Evolutionary conservation across 30 jellyfish, hydroid and myxozoan genomes (phyloP).

Genomic region (Turritopsis rubra): DNA sequence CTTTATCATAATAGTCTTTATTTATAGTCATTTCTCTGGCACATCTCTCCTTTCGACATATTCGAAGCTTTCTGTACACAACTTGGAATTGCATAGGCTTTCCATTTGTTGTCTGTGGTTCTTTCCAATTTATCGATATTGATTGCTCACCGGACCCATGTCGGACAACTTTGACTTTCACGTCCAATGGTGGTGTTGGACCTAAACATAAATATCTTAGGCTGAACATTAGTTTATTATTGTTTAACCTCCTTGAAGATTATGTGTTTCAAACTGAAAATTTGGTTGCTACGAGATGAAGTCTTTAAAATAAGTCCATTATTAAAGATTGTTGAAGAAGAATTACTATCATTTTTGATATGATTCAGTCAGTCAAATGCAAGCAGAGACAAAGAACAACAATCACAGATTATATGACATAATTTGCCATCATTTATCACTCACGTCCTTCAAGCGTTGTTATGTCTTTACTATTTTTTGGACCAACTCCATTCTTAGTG

Average conservation of each 20-base stretch:
- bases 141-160: not conserved
- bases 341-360: too few relatives aligned
- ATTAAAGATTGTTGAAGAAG: too few relatives aligned
- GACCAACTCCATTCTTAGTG: not conserved
- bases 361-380: too few relatives aligned
- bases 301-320: too few relatives aligned
- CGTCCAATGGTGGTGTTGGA: not conserved
- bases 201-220: not conserved
- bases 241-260: too few relatives aligned
- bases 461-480: not conserved
- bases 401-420: too few relatives aligned
- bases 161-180: not conserved
- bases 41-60: not conserved
- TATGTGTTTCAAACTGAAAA: too few relatives aligned
- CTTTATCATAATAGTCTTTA: not conserved
- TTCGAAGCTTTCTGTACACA: not conserved
- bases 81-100: not conserved
- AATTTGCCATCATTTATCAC: not conserved
- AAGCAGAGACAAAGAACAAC: too few relatives aligned
- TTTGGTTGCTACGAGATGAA: too few relatives aligned
- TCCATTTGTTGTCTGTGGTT: constrained; percentile 16
- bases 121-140: not conserved
- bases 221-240: not conserved
- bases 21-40: constrained; percentile 9
- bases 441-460: not conserved